A percentile compares a stretch with the other conserved stretches of the same genome.
phyloP scores from a whole-genome alignment of 2,888 invertebrate genomes.

The Eretmocerus hayati region DNA sequence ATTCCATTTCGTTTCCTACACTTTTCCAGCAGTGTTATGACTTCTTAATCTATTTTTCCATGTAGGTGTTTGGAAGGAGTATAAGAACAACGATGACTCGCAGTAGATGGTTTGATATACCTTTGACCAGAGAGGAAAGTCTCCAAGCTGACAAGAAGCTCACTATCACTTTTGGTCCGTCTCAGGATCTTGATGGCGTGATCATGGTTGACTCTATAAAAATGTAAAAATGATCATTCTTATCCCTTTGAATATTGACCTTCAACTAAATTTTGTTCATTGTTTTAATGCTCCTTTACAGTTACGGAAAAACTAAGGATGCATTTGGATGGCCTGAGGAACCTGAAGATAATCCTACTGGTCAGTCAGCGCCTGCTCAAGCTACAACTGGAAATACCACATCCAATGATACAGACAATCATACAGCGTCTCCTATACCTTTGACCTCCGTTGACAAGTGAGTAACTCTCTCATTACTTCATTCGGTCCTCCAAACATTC shows the following conservation, averaged over 20 bases:
- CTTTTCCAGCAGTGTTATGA: neutral
- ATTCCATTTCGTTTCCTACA: neutral
- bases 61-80: conserved; percentile 63
- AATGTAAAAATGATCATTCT: conserved; percentile 49
- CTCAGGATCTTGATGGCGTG: conserved; percentile 79
- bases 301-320: conserved; percentile 92
- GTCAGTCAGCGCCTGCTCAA: conserved; percentile 39
- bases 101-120: conserved; percentile 92
- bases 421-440: conserved; percentile 45
- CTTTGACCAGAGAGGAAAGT: conserved; percentile 88
- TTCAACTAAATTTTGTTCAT: neutral
- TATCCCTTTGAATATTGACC: neutral
- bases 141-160: conserved; percentile 86
- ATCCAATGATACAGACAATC: conserved; percentile 45
- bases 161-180: conserved; percentile 74
- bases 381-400: conserved; percentile 35
- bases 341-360: conserved; percentile 64
- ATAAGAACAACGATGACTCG: conserved; percentile 66
- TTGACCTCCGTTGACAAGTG: conserved; percentile 57
- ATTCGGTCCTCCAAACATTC: neutral
- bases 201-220: conserved; percentile 92
- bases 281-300: conserved; percentile 30
- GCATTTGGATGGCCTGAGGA: conserved; percentile 97
- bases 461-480: conserved; percentile 14
- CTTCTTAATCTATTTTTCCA: conserved; percentile 17